These are phyloP conservation scores for Operophtera brumata DNA, from an alignment of 2,888 invertebrate species.

Conservation along the genomic window DNA sequence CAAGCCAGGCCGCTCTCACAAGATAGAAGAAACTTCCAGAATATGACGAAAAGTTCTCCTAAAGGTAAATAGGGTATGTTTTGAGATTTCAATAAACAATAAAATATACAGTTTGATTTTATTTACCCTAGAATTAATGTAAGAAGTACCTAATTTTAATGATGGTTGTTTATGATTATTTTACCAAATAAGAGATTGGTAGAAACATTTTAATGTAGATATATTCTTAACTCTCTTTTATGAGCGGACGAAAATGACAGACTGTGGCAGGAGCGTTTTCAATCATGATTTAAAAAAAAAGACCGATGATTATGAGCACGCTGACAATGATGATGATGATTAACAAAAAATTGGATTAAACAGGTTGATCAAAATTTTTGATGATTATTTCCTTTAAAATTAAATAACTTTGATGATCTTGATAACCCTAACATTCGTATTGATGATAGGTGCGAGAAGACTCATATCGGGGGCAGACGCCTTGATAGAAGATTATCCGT, in stretches of 20 bases:
- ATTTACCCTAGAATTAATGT: conserved; percentile 4
- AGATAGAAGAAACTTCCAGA: not conserved
- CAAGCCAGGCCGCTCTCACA: not conserved
- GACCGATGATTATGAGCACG: too few species aligned
- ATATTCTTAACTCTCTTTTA: too few species aligned
- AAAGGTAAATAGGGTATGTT: conserved; percentile 19
- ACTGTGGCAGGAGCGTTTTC: too few species aligned
- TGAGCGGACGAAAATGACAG: too few species aligned
- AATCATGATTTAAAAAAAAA: too few species aligned
- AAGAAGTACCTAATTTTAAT: not conserved
- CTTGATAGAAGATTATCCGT: conserved; percentile 63
- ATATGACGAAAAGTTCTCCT: not conserved
- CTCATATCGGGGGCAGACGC: conserved; percentile 61
- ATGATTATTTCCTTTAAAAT: not conserved
- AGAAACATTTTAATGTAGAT: too few species aligned
- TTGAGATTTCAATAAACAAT: conserved; percentile 14
- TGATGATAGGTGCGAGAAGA: conserved; percentile 45
- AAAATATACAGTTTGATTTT: conserved; percentile 9
- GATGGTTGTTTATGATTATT: too few species aligned
- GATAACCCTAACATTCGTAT: not conserved
- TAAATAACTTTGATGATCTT: not conserved
- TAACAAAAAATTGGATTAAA: not conserved
- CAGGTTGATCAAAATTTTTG: not conserved
- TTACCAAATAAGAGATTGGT: too few species aligned
- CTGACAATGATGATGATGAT: not conserved